Conservation (phyloP, 2,113 vertebrate species). For the Zeus faber region DNA sequence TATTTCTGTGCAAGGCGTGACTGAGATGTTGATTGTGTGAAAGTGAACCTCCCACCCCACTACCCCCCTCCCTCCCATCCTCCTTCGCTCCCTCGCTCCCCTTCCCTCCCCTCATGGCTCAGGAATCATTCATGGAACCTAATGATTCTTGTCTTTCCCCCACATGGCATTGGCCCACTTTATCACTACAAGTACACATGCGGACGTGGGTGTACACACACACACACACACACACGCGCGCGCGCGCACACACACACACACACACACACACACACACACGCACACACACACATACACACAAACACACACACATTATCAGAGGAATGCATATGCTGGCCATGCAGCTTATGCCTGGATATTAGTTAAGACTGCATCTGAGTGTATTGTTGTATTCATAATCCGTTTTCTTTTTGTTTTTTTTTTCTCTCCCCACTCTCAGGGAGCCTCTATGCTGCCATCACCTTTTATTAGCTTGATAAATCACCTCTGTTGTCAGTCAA, state of each 20-base stretch:
- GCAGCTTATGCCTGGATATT: conserved; percentile 65
- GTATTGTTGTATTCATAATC: conserved; percentile 66
- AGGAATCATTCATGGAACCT: conserved; percentile 52
- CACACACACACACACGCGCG: neutral
- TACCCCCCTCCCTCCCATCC: conserved; percentile 9
- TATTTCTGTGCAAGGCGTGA: conserved; percentile 45
- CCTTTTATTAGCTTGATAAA: conserved; percentile 99
- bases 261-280: conserved; percentile 26
- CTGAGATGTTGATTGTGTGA: conserved; percentile 50
- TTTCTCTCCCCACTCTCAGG: conserved; percentile 47
- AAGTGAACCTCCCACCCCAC: conserved; percentile 36
- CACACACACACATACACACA: conserved; percentile 4
- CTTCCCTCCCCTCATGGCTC: neutral
- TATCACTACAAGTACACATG: conserved; percentile 46
- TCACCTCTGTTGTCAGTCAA: conserved; percentile 99
- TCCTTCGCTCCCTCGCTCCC: too few relatives aligned
- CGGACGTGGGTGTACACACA: conserved; percentile 1
- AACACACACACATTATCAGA: conserved; percentile 4
- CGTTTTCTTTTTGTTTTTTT: conserved; percentile 88
- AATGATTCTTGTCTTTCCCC: conserved; percentile 63
- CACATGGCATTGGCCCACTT: conserved; percentile 56
- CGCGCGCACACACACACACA: conserved; percentile 8
- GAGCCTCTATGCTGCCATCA: conserved; percentile 96
- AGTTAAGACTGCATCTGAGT: conserved; percentile 86
- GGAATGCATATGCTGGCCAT: conserved; percentile 39